These are phyloP conservation scores for Coluber constrictor DNA, from an alignment of 2,797 vertebrate species.

Conservation along the genomic window DNA sequence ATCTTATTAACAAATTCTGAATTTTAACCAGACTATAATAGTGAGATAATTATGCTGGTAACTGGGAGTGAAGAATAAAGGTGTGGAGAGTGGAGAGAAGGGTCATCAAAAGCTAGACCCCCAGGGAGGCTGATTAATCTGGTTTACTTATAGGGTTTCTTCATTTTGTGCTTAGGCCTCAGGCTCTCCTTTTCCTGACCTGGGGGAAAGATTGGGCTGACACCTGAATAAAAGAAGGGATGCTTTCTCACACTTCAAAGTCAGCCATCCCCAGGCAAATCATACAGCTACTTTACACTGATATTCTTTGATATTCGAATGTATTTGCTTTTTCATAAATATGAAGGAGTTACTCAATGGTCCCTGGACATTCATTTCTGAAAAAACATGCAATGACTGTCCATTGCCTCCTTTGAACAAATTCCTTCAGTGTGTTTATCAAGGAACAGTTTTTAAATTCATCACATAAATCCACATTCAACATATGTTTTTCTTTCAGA, in stretches of 20 bases:
- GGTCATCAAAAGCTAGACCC: neutral
- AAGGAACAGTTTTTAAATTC: neutral
- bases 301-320: slow-evolving; percentile 3
- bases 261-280: neutral
- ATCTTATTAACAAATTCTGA: neutral
- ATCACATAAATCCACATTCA: neutral
- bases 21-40: neutral
- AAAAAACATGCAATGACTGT: neutral
- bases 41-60: neutral
- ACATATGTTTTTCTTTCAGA: neutral
- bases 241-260: neutral
- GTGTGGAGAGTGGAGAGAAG: neutral
- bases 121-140: neutral
- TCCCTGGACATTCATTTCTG: neutral
- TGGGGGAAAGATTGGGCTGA: neutral
- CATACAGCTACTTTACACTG: neutral
- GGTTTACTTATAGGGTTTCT: slow-evolving; percentile 8
- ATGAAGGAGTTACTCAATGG: neutral
- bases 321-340: slow-evolving; percentile 1
- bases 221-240: neutral
- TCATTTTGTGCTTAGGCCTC: slow-evolving; percentile 8
- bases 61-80: neutral
- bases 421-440: neutral
- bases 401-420: neutral
- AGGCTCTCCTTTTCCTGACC: neutral